Conservation (phyloP, 1,140 invertebrate species). For the Lithobius niger region DNA sequence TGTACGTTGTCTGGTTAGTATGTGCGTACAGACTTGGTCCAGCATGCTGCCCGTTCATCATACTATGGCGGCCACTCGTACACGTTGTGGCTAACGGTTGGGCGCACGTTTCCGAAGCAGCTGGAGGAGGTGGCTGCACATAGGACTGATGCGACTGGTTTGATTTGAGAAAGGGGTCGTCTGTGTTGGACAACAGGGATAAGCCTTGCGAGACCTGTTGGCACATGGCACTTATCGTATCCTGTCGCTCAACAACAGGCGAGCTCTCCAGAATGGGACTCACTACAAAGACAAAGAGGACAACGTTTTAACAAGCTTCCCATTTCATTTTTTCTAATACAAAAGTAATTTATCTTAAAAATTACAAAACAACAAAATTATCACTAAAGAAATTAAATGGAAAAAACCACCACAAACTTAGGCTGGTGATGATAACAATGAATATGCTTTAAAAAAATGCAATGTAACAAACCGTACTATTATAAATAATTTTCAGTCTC, state of each 20-base stretch:
- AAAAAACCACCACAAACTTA: background rate
- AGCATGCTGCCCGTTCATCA: too few species aligned
- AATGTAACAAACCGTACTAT: background rate
- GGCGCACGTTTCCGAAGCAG: constrained; percentile 8
- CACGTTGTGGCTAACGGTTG: too few species aligned
- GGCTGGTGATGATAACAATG: too few species aligned
- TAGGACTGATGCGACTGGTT: background rate
- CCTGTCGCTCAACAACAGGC: constrained; percentile 38
- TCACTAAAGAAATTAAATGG: background rate
- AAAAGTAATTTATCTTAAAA: too few species aligned
- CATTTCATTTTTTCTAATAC: too few species aligned
- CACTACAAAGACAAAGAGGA: constrained; percentile 34
- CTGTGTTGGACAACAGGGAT: constrained; percentile 55
- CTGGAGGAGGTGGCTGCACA: constrained; percentile 14
- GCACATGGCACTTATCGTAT: constrained; percentile 73
- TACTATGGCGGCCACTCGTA: too few species aligned
- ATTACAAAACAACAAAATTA: background rate
- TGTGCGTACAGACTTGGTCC: too few species aligned
- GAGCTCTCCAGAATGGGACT: constrained; percentile 69
- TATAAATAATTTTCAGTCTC: too few species aligned
- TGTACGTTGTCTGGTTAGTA: too few species aligned
- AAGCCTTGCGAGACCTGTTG: constrained; percentile 73
- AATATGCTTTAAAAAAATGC: background rate
- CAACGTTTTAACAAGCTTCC: too few species aligned
- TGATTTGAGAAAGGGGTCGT: constrained; percentile 37